Base-by-base conservation (phyloP, 2,888 invertebrate genomes). In the Coelogynopora nodosa region DNA sequence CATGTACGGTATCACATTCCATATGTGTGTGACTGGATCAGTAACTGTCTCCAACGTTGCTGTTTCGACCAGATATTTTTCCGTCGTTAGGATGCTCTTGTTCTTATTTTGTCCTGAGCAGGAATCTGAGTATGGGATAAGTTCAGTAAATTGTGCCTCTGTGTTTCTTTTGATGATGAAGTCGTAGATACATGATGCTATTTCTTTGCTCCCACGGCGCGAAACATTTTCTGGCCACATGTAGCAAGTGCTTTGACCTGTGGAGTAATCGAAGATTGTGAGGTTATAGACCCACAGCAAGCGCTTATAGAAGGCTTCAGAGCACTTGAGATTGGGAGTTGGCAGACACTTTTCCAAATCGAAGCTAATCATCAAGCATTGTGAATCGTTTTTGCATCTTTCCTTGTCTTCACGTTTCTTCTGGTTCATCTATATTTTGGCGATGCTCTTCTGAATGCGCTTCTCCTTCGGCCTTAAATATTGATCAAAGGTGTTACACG, bases 291-390 rank as follows among this genome's bases (percentile, higher is more conserved):
- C 31, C 31, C 82, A 82, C 31, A 82, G 27, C 30, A 82, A 31
- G 29, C 29, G 82, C 18, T 82, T 82, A 31, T 27, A 82, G 28
- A 82, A 29, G n/a, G 29, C 82, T 31, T 82, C 82, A 31, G 82
- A 82, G 82, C 23, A 82, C 31, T 18, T 82, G 13, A 82, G 31
- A 31, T 82, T 82, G 13, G 82, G 30, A 82, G 30, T 82, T 82
- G 82, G 82, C 13, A 82, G 82, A 31, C 82, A 82, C 2, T 82
- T 82, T 82, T 82, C 82, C 82, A 82, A 31, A 31, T 82, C 23
- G 80, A 80, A 80, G 28, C 80, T 80, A 26, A 80, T 80, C 80
- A 80, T 26, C n/a, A 29, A 18, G 18, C 30, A 82, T 29, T 31
- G 30, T 82, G n/a, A 82, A 18, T 82, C 82, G 30, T 82, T 29